Conservation (phyloP, 2,888 invertebrate genomes). For the Metopia argyrocephala region DNA sequence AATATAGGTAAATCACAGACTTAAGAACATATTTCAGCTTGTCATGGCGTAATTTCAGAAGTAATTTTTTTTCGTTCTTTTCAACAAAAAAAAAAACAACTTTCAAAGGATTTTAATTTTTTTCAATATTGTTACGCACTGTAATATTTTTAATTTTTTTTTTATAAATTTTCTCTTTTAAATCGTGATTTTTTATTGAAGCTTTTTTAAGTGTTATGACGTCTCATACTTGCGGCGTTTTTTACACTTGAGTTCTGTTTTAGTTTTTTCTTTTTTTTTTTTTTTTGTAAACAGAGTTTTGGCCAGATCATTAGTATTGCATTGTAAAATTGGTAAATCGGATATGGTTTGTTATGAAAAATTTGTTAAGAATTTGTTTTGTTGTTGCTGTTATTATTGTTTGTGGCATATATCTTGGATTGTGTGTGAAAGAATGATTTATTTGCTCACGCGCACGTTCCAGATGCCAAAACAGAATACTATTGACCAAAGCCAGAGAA, state of each 20-base stretch:
- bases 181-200: slow-evolving; percentile 57
- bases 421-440: slow-evolving; percentile 73
- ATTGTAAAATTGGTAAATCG: slow-evolving; percentile 22
- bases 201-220: slow-evolving; percentile 59
- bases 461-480: slow-evolving; percentile 58
- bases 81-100: not conserved
- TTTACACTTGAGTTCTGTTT: slow-evolving; percentile 72
- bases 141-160: slow-evolving; percentile 25
- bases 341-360: slow-evolving; percentile 64
- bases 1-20: too few relatives aligned
- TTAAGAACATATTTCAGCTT: too few relatives aligned
- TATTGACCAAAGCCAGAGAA: not conserved
- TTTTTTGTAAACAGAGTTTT: not conserved
- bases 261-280: slow-evolving; percentile 19
- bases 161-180: slow-evolving; percentile 22
- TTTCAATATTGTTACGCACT: slow-evolving; percentile 31
- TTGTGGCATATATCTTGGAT: slow-evolving; percentile 23
- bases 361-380: slow-evolving; percentile 58
- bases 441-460: slow-evolving; percentile 76
- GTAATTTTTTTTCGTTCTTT: too few relatives aligned
- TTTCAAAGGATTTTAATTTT: not conserved
- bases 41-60: too few relatives aligned
- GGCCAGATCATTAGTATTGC: slow-evolving; percentile 45
- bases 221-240: slow-evolving; percentile 72
- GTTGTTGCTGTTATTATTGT: not conserved